Conservation (phyloP, 2,888 invertebrate species). For the Phyllotreta striolata region DNA sequence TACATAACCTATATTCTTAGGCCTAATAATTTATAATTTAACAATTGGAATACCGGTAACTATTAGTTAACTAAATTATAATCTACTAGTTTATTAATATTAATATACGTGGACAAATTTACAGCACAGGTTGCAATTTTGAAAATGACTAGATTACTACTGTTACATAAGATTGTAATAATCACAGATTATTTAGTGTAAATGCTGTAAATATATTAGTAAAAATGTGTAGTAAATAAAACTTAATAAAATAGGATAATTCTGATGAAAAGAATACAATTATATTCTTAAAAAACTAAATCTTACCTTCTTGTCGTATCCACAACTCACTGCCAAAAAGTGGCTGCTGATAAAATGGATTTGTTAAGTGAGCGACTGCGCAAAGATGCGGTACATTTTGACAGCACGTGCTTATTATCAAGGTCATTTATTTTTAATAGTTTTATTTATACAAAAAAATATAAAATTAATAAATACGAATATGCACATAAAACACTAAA, state of each 20-base stretch:
- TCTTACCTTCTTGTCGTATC: slow-evolving; percentile 37
- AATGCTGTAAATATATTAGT: background rate
- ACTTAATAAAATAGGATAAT: no score
- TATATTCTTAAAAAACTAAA: background rate
- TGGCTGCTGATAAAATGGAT: slow-evolving; percentile 26
- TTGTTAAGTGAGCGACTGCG: slow-evolving; percentile 30
- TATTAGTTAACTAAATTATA: background rate
- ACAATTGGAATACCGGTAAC: background rate
- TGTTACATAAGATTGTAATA: slow-evolving; percentile 12
- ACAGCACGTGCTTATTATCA: slow-evolving; percentile 23
- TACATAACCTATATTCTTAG: slow-evolving; percentile 25
- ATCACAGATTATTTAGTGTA: background rate
- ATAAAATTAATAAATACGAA: no score
- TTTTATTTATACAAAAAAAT: no score
- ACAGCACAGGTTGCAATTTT: background rate
- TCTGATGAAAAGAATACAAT: no score
- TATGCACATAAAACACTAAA: no score
- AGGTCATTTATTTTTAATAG: background rate
- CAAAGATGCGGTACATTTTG: background rate
- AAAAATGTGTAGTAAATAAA: no score
- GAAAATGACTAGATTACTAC: background rate
- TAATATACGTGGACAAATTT: background rate
- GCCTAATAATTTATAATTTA: slow-evolving; percentile 2
- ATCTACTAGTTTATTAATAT: no score
- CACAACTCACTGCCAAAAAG: slow-evolving; percentile 39